Percentiles rank a stretch among this genome's conserved stretches.
These are phyloP conservation scores for Geothlypis trichas DNA, from an alignment of 2,113 vertebrate genomes.

Conservation along the genomic window DNA sequence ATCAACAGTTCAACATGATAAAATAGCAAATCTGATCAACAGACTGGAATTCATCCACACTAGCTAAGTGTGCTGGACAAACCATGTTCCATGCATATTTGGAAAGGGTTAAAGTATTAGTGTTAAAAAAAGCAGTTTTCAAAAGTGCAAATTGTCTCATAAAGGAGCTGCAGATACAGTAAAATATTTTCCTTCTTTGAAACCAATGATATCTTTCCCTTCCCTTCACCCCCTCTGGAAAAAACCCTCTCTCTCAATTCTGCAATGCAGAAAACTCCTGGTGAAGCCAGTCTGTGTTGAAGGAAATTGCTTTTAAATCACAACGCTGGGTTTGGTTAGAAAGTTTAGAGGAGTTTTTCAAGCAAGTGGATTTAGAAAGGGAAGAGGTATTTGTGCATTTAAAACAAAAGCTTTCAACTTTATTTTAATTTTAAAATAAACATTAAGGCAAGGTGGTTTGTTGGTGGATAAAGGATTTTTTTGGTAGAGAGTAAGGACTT, in stretches of 20 bases:
- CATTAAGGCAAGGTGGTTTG: conserved; percentile 72
- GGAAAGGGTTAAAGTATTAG: conserved; percentile 74
- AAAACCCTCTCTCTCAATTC: not conserved
- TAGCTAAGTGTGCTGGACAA: conserved; percentile 43
- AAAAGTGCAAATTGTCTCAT: conserved; percentile 79
- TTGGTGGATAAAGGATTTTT: conserved; percentile 56
- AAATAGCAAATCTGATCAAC: conserved; percentile 8
- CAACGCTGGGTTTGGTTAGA: conserved; percentile 13
- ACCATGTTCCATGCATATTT: conserved; percentile 49
- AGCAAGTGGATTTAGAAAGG: conserved; percentile 31
- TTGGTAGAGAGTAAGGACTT: conserved; percentile 65
- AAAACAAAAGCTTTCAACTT: conserved; percentile 69
- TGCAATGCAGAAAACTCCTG: conserved; percentile 30
- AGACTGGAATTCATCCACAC: conserved; percentile 44
- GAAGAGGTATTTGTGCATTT: conserved; percentile 72
- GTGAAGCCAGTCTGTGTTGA: not conserved
- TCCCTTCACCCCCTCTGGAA: not conserved
- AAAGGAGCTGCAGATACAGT: conserved; percentile 63
- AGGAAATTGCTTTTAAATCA: conserved; percentile 49
- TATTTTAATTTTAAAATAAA: conserved; percentile 65
- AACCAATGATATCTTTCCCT: conserved; percentile 46
- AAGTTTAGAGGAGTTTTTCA: conserved; percentile 26
- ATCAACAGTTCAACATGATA: conserved; percentile 40
- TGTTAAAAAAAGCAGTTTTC: conserved; percentile 79
- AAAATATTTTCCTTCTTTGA: conserved; percentile 57